A percentile compares a stretch with the other conserved stretches of the same genome.
Evolutionary conservation across 2,113 vertebrate species (phyloP).

Genomic region (Sitta europaea): DNA sequence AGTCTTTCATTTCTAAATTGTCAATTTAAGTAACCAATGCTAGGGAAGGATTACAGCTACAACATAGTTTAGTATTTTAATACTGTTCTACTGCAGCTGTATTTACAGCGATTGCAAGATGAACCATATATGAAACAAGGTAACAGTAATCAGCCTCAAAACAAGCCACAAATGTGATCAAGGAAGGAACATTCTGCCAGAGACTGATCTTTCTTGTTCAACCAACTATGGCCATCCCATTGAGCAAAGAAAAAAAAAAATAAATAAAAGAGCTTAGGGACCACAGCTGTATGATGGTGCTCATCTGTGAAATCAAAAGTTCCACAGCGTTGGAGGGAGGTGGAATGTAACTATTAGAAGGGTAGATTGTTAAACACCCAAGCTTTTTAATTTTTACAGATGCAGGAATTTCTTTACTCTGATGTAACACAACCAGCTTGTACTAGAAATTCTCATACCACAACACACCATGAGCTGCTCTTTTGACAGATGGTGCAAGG

Average conservation of each 20-base stretch:
- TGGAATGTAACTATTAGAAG: accelerated
- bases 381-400: not conserved
- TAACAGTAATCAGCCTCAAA: not conserved
- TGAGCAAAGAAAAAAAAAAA: not conserved
- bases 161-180: not conserved
- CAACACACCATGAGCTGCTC: not conserved
- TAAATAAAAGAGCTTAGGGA: not conserved
- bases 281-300: accelerated
- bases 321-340: accelerated
- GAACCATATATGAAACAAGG: not conserved
- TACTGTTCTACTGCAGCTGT: not conserved
- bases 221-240: not conserved
- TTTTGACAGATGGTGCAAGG: not conserved
- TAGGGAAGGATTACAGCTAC: not conserved
- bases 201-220: not conserved
- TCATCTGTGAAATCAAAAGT: not conserved
- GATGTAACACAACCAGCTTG: not conserved
- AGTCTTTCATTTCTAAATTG: not conserved
- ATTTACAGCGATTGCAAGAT: not conserved
- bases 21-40: not conserved
- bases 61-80: not conserved
- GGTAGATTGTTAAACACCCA: not conserved
- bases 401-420: not conserved
- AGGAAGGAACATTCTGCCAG: not conserved
- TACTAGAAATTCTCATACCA: not conserved